Conservation (phyloP, 2,888 invertebrate genomes). For the Nemotelus pantherinus region DNA sequence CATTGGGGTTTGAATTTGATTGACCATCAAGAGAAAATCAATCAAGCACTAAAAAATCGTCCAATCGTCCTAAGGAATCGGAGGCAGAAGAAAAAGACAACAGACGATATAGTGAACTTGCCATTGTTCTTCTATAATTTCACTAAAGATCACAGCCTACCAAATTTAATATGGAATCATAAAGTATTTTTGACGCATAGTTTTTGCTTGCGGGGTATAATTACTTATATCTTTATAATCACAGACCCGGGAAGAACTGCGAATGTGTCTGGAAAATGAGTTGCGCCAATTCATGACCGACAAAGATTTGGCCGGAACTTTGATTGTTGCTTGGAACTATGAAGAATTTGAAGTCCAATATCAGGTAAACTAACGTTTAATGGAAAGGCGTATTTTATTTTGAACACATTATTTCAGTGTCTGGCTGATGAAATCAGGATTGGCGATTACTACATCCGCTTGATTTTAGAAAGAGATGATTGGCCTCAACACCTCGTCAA, state of each 20-base stretch:
- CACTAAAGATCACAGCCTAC: slow-evolving; percentile 90
- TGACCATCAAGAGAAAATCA: slow-evolving; percentile 62
- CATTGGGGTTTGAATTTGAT: slow-evolving; percentile 74
- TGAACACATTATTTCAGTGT: slow-evolving; percentile 65
- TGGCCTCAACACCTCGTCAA: slow-evolving; percentile 86
- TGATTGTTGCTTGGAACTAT: slow-evolving; percentile 96
- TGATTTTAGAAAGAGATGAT: slow-evolving; percentile 91
- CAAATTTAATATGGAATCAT: slow-evolving; percentile 99
- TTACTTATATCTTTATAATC: slow-evolving; percentile 43
- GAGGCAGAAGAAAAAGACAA: slow-evolving; percentile 69
- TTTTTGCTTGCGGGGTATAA: neutral
- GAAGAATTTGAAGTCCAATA: slow-evolving; percentile 96
- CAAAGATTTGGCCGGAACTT: slow-evolving; percentile 84
- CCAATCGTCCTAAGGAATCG: slow-evolving; percentile 93
- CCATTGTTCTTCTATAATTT: slow-evolving; percentile 95
- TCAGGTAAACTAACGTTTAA: slow-evolving; percentile 64
- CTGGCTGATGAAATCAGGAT: slow-evolving; percentile 97
- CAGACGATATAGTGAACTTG: slow-evolving; percentile 65
- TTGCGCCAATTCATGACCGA: slow-evolving; percentile 89
- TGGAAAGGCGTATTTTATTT: neutral
- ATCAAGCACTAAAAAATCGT: slow-evolving; percentile 68
- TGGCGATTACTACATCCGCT: slow-evolving; percentile 95
- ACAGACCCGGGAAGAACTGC: slow-evolving; percentile 93
- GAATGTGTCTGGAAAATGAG: slow-evolving; percentile 92
- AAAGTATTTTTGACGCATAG: slow-evolving; percentile 70